These are phyloP conservation scores for Eristalinus aeneus DNA, from an alignment of 2,888 invertebrate species.

Conservation along the genomic window DNA sequence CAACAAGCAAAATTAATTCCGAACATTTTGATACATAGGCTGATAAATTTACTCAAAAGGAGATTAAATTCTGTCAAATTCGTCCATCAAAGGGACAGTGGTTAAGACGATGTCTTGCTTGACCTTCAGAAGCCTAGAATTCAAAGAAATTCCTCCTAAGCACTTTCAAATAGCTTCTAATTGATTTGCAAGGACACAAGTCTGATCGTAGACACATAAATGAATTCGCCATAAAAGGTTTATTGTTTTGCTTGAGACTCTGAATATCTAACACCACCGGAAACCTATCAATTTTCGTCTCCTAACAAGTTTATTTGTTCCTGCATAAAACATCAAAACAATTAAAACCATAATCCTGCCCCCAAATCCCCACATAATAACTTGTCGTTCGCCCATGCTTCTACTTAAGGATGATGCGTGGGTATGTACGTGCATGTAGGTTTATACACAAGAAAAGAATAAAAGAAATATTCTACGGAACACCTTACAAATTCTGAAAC, in stretches of 20 bases:
- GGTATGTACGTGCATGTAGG: not conserved
- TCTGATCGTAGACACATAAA: not conserved
- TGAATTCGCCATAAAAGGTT: not conserved
- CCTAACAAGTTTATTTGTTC: slow-evolving; percentile 31
- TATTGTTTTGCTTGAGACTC: not conserved
- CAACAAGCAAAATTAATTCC: no score
- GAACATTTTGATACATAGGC: no score
- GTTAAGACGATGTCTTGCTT: not conserved
- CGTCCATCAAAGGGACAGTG: not conserved
- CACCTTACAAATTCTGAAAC: slow-evolving; percentile 53
- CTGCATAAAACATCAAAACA: slow-evolving; percentile 53
- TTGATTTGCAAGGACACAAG: not conserved
- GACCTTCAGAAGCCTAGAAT: not conserved
- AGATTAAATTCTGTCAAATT: no score
- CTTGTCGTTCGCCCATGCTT: slow-evolving; percentile 14
- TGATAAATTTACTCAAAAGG: no score
- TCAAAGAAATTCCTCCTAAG: not conserved
- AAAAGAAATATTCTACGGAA: slow-evolving; percentile 44
- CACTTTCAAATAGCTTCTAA: not conserved
- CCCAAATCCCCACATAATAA: slow-evolving; percentile 41
- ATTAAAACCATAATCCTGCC: slow-evolving; percentile 61
- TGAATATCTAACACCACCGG: slow-evolving; percentile 18
- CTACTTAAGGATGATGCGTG: not conserved
- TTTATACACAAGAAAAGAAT: slow-evolving; percentile 22
- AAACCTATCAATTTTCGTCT: slow-evolving; percentile 38